Conservation (phyloP, 1,140 invertebrate species). For the Drosophila erecta region DNA sequence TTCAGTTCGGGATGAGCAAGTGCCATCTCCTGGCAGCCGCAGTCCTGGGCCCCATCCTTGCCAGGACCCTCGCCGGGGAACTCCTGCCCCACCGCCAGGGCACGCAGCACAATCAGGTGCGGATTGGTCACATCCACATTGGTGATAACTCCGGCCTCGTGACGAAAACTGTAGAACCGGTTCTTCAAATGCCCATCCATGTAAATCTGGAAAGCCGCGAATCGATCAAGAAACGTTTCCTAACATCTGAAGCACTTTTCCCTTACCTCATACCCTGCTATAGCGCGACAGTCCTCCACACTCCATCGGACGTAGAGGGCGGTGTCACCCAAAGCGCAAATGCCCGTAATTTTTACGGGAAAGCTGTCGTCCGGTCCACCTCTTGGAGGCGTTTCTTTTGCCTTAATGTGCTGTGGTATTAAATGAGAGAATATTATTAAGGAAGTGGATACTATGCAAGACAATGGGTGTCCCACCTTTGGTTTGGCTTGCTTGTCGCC, state of each 20-base stretch:
- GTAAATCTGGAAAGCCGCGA: slow-evolving; percentile 54
- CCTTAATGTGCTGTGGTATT: slow-evolving; percentile 9
- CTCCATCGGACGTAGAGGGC: slow-evolving; percentile 74
- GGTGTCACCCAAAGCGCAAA: slow-evolving; percentile 59
- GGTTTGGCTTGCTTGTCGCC: slow-evolving; percentile 50
- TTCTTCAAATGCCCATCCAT: slow-evolving; percentile 78
- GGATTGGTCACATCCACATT: slow-evolving; percentile 64
- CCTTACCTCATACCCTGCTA: slow-evolving; percentile 74
- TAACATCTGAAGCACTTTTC: neutral
- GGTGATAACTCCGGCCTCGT: slow-evolving; percentile 71
- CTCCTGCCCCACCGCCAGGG: slow-evolving; percentile 55
- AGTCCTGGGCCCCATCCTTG: neutral
- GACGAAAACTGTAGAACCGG: slow-evolving; percentile 65
- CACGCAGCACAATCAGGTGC: slow-evolving; percentile 69
- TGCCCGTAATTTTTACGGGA: slow-evolving; percentile 64
- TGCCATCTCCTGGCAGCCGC: slow-evolving; percentile 21
- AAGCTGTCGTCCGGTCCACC: slow-evolving; percentile 49
- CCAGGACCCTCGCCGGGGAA: slow-evolving; percentile 36
- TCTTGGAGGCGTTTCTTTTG: slow-evolving; percentile 7
- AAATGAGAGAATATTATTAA: neutral
- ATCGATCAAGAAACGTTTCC: neutral
- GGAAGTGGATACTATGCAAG: neutral
- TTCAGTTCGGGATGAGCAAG: slow-evolving; percentile 50
- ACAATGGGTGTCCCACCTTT: slow-evolving; percentile 38
- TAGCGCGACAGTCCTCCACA: slow-evolving; percentile 61